Evolutionary conservation across 2,113 vertebrate species (phyloP), one percentile per base, ranked within the genome.

Genomic region (Aptenodytes forsteri): DNA sequence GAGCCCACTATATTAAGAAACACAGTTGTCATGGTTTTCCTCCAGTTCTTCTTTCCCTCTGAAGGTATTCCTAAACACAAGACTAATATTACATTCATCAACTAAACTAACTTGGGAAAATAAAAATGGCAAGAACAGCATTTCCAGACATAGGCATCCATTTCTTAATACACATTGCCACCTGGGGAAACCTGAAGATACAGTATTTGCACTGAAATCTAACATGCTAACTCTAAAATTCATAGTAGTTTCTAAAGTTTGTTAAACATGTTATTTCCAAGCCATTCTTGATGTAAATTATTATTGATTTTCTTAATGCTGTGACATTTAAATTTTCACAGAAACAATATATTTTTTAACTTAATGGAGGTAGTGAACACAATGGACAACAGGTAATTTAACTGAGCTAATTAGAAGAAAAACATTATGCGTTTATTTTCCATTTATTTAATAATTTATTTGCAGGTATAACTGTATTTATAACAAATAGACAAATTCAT

Each of bases 141-240:
- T 56, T 97, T 97, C 34, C 76, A 89, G 89, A 84, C 64, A 44
- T 18, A 66, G 16, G 3, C 29, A 83, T 55, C 27, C 46, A 79
- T 96, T 96, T 83, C 87, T 97, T 95, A 94, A 95, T 62, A 93
- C 52, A 91, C 55, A 90, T 96, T 96, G 79, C 84, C 91, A 97
- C 88, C 89, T 96, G 80, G 95, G 70, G 92, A 98, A 97, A 92
- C 89, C 52, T 72, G 85, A 94, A 70, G 83, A 91, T 69, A 90
- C 38, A 89, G 25, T 92, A 86, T 73, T 94, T 87, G 61, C 69
- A 90, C n/a, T 29, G 62, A 72, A 96, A 65, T 81, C 26, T 87
- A 67, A 65, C 38, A 42, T 16, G 19, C 2, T 15, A 40, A 66
- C 18, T 87, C 4, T 44, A 95, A 96, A 93, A 86, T 25, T 85